Evolutionary conservation across 2,113 vertebrate species (phyloP).

Genomic region (Ophthalmolycus amberensis): DNA sequence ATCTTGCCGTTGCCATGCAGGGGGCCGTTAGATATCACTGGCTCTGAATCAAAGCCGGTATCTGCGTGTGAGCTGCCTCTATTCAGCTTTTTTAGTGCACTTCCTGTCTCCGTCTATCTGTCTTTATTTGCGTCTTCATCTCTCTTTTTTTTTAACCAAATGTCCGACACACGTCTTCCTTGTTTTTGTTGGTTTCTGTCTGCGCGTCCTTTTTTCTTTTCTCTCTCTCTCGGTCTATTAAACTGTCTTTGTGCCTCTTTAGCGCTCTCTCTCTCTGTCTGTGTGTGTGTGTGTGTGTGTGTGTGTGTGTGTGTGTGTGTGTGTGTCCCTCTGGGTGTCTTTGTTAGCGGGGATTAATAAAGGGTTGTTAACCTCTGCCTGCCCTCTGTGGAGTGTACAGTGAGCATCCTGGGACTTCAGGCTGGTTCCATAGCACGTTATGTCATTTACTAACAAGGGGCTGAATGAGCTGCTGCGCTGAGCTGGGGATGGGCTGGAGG

Average conservation of each 20-base stretch:
- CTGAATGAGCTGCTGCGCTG: slow-evolving; percentile 16
- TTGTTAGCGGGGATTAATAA: slow-evolving; percentile 71
- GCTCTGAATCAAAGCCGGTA: slow-evolving; percentile 32
- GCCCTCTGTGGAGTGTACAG: slow-evolving; percentile 58
- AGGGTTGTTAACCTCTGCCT: slow-evolving; percentile 70
- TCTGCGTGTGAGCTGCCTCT: slow-evolving; percentile 25
- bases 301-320: no score
- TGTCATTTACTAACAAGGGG: slow-evolving; percentile 55
- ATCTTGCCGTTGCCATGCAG: slow-evolving; percentile 34
- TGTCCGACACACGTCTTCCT: neutral
- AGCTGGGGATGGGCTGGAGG: slow-evolving; percentile 28
- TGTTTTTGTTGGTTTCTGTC: slow-evolving; percentile 11
- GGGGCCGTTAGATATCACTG: slow-evolving; percentile 50
- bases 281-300: no score
- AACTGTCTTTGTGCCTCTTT: slow-evolving; percentile 25
- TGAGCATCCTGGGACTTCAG: slow-evolving; percentile 64
- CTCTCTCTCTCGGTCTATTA: neutral
- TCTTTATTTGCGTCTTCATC: slow-evolving; percentile 4
- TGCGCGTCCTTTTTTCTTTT: neutral
- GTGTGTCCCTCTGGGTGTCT: slow-evolving; percentile 43
- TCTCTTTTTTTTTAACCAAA: neutral
- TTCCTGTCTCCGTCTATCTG: neutral
- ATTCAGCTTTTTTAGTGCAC: slow-evolving; percentile 5
- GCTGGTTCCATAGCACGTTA: slow-evolving; percentile 37
- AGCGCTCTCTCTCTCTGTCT: neutral